Conservation (phyloP, 2,888 invertebrate species). For the Ophioninae sp. region DNA sequence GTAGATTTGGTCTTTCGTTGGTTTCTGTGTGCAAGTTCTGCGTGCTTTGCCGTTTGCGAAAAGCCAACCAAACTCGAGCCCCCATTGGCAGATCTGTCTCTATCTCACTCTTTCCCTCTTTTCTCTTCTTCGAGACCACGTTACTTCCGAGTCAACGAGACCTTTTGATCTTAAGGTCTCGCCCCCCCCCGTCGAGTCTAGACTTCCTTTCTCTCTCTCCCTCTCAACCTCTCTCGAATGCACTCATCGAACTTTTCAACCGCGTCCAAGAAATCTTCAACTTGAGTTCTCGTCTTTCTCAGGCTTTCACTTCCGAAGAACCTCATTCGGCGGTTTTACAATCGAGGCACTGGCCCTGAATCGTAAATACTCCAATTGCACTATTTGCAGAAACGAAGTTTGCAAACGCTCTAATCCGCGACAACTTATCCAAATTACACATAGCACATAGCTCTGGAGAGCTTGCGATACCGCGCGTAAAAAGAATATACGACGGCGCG, state of each 20-base stretch:
- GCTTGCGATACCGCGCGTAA: not conserved
- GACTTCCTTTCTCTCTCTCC: slow-evolving; percentile 69
- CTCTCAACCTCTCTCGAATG: not conserved
- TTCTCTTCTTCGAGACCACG: slow-evolving; percentile 65
- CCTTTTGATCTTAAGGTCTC: slow-evolving; percentile 78
- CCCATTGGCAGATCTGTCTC: slow-evolving; percentile 19
- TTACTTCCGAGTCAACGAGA: slow-evolving; percentile 76
- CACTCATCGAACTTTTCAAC: slow-evolving; percentile 10
- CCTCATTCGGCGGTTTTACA: slow-evolving; percentile 11
- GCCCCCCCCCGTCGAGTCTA: slow-evolving; percentile 69
- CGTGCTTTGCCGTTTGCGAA: slow-evolving; percentile 65
- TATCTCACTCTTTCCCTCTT: slow-evolving; percentile 18
- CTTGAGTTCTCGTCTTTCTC: slow-evolving; percentile 21
- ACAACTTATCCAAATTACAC: not conserved
- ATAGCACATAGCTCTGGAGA: not conserved
- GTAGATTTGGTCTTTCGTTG: slow-evolving; percentile 46
- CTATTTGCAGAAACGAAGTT: not conserved
- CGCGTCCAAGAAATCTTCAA: slow-evolving; percentile 26
- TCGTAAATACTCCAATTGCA: not conserved
- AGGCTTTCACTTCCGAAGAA: slow-evolving; percentile 1
- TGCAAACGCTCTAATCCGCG: not conserved
- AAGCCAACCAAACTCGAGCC: slow-evolving; percentile 63
- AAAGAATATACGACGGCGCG: not conserved
- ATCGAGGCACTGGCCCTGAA: not conserved
- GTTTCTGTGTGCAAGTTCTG: slow-evolving; percentile 55